Conservation (phyloP, 1,140 invertebrate species). For the Platyura marginata region DNA sequence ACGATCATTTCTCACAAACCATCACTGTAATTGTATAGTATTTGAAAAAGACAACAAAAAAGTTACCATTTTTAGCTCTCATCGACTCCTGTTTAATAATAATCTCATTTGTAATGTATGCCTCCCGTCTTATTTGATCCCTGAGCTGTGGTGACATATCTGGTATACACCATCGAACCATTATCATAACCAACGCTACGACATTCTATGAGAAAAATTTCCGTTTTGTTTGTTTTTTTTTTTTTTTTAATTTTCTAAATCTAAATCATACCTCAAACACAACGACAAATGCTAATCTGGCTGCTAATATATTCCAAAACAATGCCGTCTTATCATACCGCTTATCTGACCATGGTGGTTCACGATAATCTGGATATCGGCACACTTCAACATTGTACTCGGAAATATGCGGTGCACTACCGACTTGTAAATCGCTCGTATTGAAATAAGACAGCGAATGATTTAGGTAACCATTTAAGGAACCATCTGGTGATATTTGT, state of each 20-base stretch:
- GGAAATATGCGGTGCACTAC: slow-evolving; percentile 21
- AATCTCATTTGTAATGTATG: slow-evolving; percentile 76
- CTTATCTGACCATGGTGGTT: slow-evolving; percentile 40
- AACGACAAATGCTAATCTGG: slow-evolving; percentile 77
- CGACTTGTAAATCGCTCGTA: slow-evolving; percentile 42
- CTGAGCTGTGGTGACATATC: slow-evolving; percentile 59
- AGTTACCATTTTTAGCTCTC: slow-evolving; percentile 34
- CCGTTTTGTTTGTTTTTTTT: not conserved
- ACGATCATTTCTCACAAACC: too few species aligned
- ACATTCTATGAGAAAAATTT: slow-evolving; percentile 51
- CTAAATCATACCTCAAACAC: slow-evolving; percentile 63
- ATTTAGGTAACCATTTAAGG: slow-evolving; percentile 61
- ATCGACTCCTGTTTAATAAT: slow-evolving; percentile 64
- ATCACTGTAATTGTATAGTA: too few species aligned
- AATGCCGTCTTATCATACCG: slow-evolving; percentile 54
- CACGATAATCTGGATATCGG: slow-evolving; percentile 69
- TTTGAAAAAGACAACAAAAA: too few species aligned
- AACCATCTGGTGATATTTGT: slow-evolving; percentile 34
- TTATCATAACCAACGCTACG: slow-evolving; percentile 63
- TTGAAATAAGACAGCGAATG: slow-evolving; percentile 69
- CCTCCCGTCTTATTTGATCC: slow-evolving; percentile 66
- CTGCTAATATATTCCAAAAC: slow-evolving; percentile 83
- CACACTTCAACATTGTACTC: slow-evolving; percentile 15
- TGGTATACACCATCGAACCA: slow-evolving; percentile 72
- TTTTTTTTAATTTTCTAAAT: not conserved